A percentile compares a stretch with the other conserved stretches of the same genome.
Conservation (phyloP, 1,140 invertebrate genomes). For the Tenebrio molitor region DNA sequence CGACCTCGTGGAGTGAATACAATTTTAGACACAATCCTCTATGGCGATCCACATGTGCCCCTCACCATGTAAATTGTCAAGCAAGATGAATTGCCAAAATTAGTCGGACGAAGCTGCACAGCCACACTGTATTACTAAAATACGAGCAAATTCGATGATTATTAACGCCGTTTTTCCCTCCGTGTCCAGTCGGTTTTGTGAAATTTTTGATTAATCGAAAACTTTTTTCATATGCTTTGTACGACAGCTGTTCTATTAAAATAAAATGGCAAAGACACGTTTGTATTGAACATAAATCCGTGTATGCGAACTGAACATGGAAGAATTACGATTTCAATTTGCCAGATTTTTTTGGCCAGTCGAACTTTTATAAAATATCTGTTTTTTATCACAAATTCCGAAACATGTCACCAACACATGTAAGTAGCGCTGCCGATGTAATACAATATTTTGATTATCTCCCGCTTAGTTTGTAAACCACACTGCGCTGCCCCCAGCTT, state of each 20-base stretch:
- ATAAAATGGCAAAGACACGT: constrained; percentile 21
- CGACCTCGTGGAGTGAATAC: constrained; percentile 36
- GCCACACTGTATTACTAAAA: constrained; percentile 9
- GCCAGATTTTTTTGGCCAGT: constrained; percentile 1
- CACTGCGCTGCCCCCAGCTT: constrained; percentile 56
- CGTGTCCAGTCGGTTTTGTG: not conserved
- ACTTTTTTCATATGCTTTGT: constrained; percentile 20
- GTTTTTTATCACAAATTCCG: constrained; percentile 25
- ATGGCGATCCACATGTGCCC: constrained; percentile 32
- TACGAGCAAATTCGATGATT: constrained; percentile 25
- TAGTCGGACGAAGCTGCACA: constrained; percentile 17
- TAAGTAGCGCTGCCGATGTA: constrained; percentile 55
- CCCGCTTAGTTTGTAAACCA: constrained; percentile 52
- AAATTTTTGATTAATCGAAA: constrained; percentile 34
- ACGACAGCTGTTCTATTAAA: not conserved
- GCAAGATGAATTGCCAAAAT: constrained; percentile 40
- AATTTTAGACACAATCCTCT: constrained; percentile 36
- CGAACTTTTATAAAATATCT: not conserved
- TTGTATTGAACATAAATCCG: constrained; percentile 16
- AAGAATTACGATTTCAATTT: constrained; percentile 11
- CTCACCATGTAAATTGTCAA: constrained; percentile 41
- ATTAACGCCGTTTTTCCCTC: constrained; percentile 6
- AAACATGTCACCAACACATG: constrained; percentile 45
- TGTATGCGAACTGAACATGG: constrained; percentile 8
- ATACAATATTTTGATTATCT: constrained; percentile 62